A percentile compares a stretch with the other conserved stretches of the same genome.
These are phyloP conservation scores for Aleiodes testaceus DNA, from an alignment of 2,888 invertebrate species.

Conservation along the genomic window DNA sequence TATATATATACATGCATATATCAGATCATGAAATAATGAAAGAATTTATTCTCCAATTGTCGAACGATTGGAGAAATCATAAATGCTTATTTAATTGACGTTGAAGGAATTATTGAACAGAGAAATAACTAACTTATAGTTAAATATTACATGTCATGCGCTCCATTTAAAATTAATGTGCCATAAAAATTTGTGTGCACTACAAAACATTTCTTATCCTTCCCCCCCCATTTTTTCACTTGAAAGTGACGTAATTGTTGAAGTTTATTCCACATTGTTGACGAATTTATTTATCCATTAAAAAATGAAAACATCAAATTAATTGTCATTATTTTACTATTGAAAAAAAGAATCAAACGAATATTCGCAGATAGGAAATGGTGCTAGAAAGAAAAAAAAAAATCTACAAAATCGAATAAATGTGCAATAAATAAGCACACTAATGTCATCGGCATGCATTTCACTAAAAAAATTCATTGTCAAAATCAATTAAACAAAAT, in stretches of 20 bases:
- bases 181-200: conserved; percentile 26
- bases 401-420: conserved; percentile 21
- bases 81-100: conserved; percentile 59
- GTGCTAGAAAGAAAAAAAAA: conserved; percentile 32
- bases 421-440: conserved; percentile 2
- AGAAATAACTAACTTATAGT: conserved; percentile 45
- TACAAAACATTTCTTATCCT: conserved; percentile 26
- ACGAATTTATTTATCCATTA: conserved; percentile 11
- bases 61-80: conserved; percentile 48
- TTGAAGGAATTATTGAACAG: conserved; percentile 50
- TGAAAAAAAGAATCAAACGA: background rate
- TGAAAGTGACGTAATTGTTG: conserved; percentile 5
- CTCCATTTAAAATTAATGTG: conserved; percentile 38
- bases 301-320: background rate
- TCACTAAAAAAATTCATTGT: background rate
- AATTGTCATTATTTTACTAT: conserved; percentile 3
- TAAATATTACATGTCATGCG: conserved; percentile 43
- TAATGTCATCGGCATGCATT: too few relatives aligned
- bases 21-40: conserved; percentile 20
- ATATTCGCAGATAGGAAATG: conserved; percentile 25
- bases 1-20: conserved; percentile 39
- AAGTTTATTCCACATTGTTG: conserved; percentile 31
- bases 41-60: conserved; percentile 49
- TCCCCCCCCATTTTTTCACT: conserved; percentile 35
- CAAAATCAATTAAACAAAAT: background rate